Conservation (phyloP, 1,140 invertebrate genomes). For the Zophobas morio region DNA sequence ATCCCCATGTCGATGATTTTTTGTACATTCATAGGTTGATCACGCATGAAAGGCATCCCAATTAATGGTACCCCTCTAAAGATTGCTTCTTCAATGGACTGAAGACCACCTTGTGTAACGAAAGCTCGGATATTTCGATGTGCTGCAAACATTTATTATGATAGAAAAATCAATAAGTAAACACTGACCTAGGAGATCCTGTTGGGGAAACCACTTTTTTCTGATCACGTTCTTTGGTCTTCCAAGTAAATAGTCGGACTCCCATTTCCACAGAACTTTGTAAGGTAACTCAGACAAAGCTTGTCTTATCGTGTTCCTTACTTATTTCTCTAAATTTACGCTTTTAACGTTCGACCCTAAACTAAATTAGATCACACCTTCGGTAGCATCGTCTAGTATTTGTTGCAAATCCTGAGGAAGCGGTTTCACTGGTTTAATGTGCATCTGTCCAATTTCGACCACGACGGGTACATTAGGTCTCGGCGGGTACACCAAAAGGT, state of each 20-base stretch:
- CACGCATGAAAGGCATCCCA: constrained; percentile 62
- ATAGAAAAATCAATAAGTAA: too few species aligned
- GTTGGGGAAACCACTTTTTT: not conserved
- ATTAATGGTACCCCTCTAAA: constrained; percentile 69
- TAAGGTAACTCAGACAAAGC: constrained; percentile 68
- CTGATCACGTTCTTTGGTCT: not conserved
- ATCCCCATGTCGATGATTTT: constrained; percentile 60
- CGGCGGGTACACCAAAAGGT: too few species aligned
- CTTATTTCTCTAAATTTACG: constrained; percentile 69
- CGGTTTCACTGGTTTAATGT: constrained; percentile 57
- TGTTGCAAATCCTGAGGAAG: constrained; percentile 69
- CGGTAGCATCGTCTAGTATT: constrained; percentile 66
- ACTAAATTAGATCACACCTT: constrained; percentile 74
- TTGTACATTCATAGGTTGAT: constrained; percentile 54
- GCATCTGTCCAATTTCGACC: too few species aligned
- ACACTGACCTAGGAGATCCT: not conserved
- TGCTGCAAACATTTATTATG: constrained; percentile 50
- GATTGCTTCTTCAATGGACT: constrained; percentile 68
- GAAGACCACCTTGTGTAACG: constrained; percentile 50
- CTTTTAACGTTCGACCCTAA: constrained; percentile 72
- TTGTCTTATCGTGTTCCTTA: constrained; percentile 68
- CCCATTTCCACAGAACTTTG: constrained; percentile 11
- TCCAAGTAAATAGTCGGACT: not conserved
- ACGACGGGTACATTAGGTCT: too few species aligned
- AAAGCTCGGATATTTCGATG: constrained; percentile 66